Percentiles rank a stretch among this genome's conserved stretches.
Conservation (phyloP, 2,113 vertebrate species). For the Aramus guarauna region DNA sequence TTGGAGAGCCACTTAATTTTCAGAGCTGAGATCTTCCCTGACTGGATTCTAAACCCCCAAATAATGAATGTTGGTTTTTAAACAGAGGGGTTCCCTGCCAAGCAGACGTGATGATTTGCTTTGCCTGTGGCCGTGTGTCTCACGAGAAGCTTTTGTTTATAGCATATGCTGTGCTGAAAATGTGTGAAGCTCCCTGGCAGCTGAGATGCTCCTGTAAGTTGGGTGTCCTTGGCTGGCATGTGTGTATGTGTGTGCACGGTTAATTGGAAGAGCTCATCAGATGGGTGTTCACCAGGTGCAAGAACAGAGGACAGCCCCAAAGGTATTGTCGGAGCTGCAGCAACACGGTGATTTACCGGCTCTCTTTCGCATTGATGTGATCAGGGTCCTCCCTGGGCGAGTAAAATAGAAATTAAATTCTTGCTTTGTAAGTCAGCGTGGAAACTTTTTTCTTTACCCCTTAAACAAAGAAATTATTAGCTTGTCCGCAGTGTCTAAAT, state of each 20-base stretch:
- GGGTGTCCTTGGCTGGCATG: background rate
- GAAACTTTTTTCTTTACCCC: background rate
- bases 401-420: background rate
- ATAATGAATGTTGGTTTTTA: background rate
- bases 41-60: background rate
- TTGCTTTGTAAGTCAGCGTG: background rate
- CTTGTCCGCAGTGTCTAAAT: background rate
- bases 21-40: background rate
- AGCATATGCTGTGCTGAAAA: background rate
- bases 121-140: background rate
- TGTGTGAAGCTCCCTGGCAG: background rate
- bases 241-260: background rate
- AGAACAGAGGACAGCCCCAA: background rate
- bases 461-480: background rate
- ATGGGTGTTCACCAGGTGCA: background rate
- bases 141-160: slow-evolving; percentile 1
- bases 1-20: background rate
- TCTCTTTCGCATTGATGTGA: background rate
- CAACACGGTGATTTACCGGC: background rate
- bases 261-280: slow-evolving; percentile 9
- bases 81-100: background rate
- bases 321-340: background rate
- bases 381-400: background rate
- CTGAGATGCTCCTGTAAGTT: background rate
- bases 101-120: background rate